These are phyloP conservation scores for Martes flavigula DNA, from an alignment of 2,797 vertebrate species.

Conservation along the genomic window DNA sequence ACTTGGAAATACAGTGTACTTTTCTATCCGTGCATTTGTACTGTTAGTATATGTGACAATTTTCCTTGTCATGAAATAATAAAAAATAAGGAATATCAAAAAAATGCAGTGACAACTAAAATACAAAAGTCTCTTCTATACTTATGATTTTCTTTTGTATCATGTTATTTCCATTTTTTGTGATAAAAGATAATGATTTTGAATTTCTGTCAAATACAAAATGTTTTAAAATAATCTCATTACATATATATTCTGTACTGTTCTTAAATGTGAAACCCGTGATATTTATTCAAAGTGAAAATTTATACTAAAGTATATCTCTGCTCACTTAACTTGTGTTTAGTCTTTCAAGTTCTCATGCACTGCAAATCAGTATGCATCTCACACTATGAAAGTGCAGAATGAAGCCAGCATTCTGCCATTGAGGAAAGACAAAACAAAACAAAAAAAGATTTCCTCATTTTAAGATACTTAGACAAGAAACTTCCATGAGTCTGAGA, in stretches of 20 bases:
- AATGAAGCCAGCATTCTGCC: neutral
- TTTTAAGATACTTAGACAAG: neutral
- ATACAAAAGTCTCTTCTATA: neutral
- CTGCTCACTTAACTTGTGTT: neutral
- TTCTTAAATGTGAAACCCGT: neutral
- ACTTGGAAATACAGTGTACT: neutral
- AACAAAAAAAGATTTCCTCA: neutral
- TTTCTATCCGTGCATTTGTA: neutral
- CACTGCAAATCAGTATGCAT: neutral
- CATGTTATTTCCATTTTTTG: neutral
- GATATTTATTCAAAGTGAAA: neutral
- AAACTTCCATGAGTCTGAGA: neutral
- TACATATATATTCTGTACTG: neutral
- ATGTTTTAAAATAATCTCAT: neutral
- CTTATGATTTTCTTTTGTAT: neutral
- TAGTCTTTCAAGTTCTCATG: neutral
- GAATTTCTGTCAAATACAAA: neutral
- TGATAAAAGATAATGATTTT: slow-evolving; percentile 23
- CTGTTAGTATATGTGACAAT: neutral
- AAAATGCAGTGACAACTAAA: neutral
- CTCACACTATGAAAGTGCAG: neutral
- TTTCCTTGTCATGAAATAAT: neutral
- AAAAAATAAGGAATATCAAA: neutral
- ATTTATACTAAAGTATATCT: neutral
- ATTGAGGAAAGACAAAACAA: neutral